Percentiles rank a stretch among this genome's conserved stretches.
Conservation (phyloP, 2,797 vertebrate genomes). For the Tapirus indicus region DNA sequence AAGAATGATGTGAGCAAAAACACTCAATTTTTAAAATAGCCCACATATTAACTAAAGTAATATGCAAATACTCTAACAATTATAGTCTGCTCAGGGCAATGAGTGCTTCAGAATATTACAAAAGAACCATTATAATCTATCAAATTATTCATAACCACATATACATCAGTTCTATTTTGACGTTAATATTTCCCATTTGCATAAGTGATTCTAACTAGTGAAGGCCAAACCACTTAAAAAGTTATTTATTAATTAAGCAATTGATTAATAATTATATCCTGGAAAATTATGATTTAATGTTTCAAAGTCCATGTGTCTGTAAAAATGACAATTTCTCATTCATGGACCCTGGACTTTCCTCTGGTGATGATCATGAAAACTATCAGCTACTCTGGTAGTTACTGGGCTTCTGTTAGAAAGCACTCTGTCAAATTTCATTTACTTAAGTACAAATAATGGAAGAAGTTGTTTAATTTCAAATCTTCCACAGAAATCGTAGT, state of each 20-base stretch:
- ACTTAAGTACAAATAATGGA: slow-evolving; percentile 45
- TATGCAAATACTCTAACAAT: slow-evolving; percentile 18
- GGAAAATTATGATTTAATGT: slow-evolving; percentile 39
- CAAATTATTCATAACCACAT: slow-evolving; percentile 66
- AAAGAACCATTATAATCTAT: slow-evolving; percentile 60
- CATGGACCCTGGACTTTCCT: background rate
- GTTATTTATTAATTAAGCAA: slow-evolving; percentile 77
- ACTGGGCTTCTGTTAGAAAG: background rate
- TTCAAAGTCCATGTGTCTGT: slow-evolving; percentile 46
- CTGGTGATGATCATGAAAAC: background rate
- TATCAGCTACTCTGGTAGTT: background rate
- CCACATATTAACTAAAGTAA: slow-evolving; percentile 16
- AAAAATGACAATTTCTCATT: slow-evolving; percentile 40
- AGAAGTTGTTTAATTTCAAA: slow-evolving; percentile 41
- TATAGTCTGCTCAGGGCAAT: background rate
- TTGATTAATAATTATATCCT: slow-evolving; percentile 68
- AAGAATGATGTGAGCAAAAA: slow-evolving; percentile 1
- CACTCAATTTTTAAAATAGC: background rate
- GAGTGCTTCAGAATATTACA: slow-evolving; percentile 63
- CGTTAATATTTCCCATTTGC: slow-evolving; percentile 68
- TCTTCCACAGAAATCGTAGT: background rate
- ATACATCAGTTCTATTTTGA: slow-evolving; percentile 58
- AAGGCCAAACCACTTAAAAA: slow-evolving; percentile 72
- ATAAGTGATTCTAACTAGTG: slow-evolving; percentile 63
- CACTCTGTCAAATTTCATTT: slow-evolving; percentile 35